Evolutionary conservation across 37 sponge, comb jelly and placozoan species (phyloP).

Genomic region (Petrosia ficiformis): DNA sequence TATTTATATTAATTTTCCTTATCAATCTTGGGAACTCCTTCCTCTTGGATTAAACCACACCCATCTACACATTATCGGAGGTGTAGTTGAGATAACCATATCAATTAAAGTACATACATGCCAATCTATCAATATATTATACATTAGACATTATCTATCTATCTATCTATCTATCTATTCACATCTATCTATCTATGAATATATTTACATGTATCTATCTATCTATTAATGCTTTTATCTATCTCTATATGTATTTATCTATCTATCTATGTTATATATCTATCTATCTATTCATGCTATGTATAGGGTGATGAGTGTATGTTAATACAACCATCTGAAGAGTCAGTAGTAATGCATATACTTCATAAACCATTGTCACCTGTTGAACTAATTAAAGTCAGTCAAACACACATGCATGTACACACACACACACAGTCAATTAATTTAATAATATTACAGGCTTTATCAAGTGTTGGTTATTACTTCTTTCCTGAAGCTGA

Average conservation of each 20-base stretch:
- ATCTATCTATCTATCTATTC: too few species aligned
- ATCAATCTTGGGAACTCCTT: slow-evolving; percentile 69
- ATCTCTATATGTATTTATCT: too few species aligned
- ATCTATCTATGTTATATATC: too few species aligned
- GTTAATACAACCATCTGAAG: slow-evolving; percentile 21
- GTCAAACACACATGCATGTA: not conserved
- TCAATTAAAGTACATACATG: slow-evolving; percentile 74
- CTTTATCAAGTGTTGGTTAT: slow-evolving; percentile 41
- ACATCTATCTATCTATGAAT: too few species aligned
- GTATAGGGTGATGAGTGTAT: slow-evolving; percentile 19
- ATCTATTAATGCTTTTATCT: too few species aligned
- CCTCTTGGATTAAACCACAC: slow-evolving; percentile 55
- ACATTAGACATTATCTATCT: too few species aligned
- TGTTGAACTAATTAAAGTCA: slow-evolving; percentile 41
- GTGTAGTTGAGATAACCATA: slow-evolving; percentile 38
- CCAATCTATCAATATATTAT: too few species aligned
- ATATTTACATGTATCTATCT: too few species aligned
- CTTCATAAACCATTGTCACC: slow-evolving; percentile 37
- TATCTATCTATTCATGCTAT: too few species aligned
- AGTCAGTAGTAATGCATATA: slow-evolving; percentile 23
- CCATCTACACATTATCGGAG: slow-evolving; percentile 54
- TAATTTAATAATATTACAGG: slow-evolving; percentile 16
- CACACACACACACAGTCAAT: not conserved
- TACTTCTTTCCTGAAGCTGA: slow-evolving; percentile 73
- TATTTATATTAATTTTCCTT: slow-evolving; percentile 75